A percentile compares a stretch with the other conserved stretches of the same genome.
These are phyloP conservation scores for Pheosia tremula DNA, from an alignment of 2,888 invertebrate species.

Conservation along the genomic window DNA sequence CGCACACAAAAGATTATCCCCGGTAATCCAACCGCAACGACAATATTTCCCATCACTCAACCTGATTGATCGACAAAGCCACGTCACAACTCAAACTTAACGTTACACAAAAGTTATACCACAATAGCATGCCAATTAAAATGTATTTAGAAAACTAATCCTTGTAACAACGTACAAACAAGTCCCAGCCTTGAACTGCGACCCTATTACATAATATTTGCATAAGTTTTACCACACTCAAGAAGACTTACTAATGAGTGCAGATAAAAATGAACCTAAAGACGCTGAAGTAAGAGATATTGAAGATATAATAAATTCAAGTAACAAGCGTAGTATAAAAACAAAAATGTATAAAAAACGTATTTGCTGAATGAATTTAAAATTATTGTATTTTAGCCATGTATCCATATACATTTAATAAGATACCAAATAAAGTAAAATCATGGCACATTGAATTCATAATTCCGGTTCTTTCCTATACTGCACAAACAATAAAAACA, in stretches of 20 bases:
- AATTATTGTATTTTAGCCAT: not conserved
- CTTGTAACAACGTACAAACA: constrained; percentile 47
- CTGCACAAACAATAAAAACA: no score
- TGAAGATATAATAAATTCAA: constrained; percentile 51
- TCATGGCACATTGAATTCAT: no score
- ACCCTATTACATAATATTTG: constrained; percentile 29
- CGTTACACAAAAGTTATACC: constrained; percentile 32
- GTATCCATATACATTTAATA: no score
- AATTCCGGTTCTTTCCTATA: no score
- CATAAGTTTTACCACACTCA: constrained; percentile 29
- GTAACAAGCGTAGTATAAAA: constrained; percentile 41
- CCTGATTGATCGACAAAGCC: constrained; percentile 44
- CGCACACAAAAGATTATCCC: constrained; percentile 28
- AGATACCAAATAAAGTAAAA: no score
- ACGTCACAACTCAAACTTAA: constrained; percentile 46
- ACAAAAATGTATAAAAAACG: no score
- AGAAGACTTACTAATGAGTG: not conserved
- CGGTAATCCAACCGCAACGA: constrained; percentile 42
- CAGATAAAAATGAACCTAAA: constrained; percentile 5
- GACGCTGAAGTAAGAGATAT: constrained; percentile 23
- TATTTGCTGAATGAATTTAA: not conserved
- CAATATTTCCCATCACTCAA: constrained; percentile 54
- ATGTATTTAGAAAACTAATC: constrained; percentile 68
- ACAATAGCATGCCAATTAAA: constrained; percentile 70
- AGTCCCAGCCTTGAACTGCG: constrained; percentile 22